Evolutionary conservation across 2,797 vertebrate genomes (phyloP), one percentile per base, ranked within the genome.

Genomic region (Smutsia temminckii): DNA sequence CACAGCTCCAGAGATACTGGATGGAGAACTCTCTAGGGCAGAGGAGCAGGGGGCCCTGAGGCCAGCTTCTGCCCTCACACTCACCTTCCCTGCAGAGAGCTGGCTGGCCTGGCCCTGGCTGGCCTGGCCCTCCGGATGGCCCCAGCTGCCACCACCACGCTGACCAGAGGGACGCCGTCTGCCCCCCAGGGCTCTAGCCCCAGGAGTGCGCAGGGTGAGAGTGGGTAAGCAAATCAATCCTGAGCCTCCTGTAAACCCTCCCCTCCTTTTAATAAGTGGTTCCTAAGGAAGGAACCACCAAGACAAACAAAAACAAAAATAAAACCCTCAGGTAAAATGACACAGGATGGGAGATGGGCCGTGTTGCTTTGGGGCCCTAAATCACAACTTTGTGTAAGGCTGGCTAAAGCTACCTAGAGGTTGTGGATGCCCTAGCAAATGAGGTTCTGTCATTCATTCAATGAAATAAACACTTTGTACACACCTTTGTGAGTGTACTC

Each of bases 141-240:
- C 7, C 37, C 34, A 11, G 29, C 34, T 63, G 75, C 69, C 18
- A 34, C 32, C 21, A n/a, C 11, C 46, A 25, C 1, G 29, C 80
- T 61, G 32, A 23, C 92, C 57, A 64, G 49, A 59, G 68, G 69
- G 75, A 42, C 4, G 29, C 69, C 3, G 6, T 61, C 53, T 34
- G 59, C 23, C 14, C 17, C n/a, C 5, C 42, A 29, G 72, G 4
- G 17, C 40, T 18, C 20, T 8, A 53, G 37, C 13, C n/a, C 53
- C 13, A 27, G 57, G 20, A 7, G 13, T 10, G 59, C 1, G 6
- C 46, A 46, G 27, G 23, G 12, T 4, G 57, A 23, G 34, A 32
- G 17, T 9, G 6, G 12, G 8, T 3, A 4, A 16, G 8, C 2
- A 4, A 8, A 29, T 27, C 11, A 1, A 23, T 37, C 14, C 42